Evolutionary conservation across 2,797 vertebrate species (phyloP).

Genomic region (Notamacropus eugenii): DNA sequence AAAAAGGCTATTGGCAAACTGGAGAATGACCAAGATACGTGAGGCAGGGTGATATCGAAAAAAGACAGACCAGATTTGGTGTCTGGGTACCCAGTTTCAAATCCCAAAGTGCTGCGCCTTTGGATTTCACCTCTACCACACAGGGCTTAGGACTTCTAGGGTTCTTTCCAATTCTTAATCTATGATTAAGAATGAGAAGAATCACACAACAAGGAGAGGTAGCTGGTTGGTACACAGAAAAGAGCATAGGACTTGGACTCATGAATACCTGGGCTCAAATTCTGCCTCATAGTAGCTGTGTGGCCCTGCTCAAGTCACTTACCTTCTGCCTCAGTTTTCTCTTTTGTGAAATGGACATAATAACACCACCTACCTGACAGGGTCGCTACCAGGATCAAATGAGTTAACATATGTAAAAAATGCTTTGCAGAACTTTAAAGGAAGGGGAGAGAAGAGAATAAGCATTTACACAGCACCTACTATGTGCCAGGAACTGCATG

Average conservation of each 20-base stretch:
- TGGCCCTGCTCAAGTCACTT: background rate
- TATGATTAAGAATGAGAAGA: background rate
- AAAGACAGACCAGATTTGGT: background rate
- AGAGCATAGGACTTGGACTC: background rate
- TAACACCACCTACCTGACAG: background rate
- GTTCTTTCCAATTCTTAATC: no score
- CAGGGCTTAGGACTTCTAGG: background rate
- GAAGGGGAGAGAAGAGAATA: no score
- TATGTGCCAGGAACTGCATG: no score
- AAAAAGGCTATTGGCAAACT: background rate
- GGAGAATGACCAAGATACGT: accelerated
- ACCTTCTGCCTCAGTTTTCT: background rate
- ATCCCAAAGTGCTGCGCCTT: background rate
- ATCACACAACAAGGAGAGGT: background rate
- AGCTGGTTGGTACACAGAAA: background rate
- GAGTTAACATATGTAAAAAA: no score
- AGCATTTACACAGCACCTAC: no score
- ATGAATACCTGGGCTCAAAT: background rate
- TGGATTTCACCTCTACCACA: background rate
- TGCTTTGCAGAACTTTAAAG: no score
- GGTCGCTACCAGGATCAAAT: background rate
- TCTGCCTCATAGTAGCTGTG: background rate
- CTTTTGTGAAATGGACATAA: background rate
- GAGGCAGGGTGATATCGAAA: background rate
- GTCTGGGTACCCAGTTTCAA: background rate